Base-by-base conservation (phyloP, 2,888 invertebrate species). In the Aricia artaxerxes region DNA sequence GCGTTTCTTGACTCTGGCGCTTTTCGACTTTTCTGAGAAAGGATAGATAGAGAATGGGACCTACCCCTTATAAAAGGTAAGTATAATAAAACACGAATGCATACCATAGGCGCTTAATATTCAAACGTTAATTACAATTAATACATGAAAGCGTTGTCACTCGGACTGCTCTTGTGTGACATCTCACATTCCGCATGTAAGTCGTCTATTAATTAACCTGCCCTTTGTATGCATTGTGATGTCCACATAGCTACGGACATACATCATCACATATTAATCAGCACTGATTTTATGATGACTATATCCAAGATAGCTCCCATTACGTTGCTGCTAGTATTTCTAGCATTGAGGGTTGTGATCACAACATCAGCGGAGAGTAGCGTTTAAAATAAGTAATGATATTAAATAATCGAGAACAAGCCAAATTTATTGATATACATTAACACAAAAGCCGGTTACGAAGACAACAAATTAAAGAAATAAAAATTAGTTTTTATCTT, bases 211-310 rank as follows among this genome's bases (percentile, higher is more conserved):
- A 83, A 83, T 82, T 81, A 81, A 81, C 61, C 77, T 78, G 81
- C 81, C 83, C 84, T 82, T 83, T 82, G 84, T 84, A 81, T 81
- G 80, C 81, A 80, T 79, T 79, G 78, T 81, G 82, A 82, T 82
- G 82, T 80, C 80, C 83, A 82, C 82, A 80, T 83, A 83, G 79
- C 81, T 81, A 79, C 80, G 80, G 79, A 40, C 79, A 79, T 79
- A 81, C 80, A 82, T 82, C 81, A 83, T 80, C 81, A 80, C 69
- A 38, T 69, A 69, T 35, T 69, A 82, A 78, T 81, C 81, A 81
- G 35, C 69, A 69, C 69, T 69, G 69, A 69, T 69, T 35, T 38
- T 13, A 69, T 69, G 69, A 69, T 69, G 69, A 57, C 57, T 57
- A 57, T 16, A 4, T 57, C 16, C 57, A 57, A 4, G 57, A 16